These are phyloP conservation scores for Paratilapia polleni DNA, from an alignment of 2,113 vertebrate species.

Conservation along the genomic window DNA sequence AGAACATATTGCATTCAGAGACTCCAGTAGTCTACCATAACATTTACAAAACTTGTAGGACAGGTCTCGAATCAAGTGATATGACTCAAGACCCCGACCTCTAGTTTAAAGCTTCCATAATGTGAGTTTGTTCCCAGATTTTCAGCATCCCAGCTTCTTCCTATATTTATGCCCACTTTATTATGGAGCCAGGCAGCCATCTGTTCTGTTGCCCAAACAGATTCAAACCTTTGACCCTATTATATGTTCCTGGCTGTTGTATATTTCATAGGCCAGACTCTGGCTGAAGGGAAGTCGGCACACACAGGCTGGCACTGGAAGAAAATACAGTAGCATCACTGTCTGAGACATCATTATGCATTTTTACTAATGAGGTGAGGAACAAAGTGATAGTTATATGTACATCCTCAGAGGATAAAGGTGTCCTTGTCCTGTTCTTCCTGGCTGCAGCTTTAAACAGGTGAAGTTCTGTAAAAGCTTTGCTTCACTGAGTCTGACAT, in stretches of 20 bases:
- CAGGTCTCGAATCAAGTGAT: not conserved
- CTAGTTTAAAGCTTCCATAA: not conserved
- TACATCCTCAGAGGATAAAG: not conserved
- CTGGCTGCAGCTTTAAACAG: conserved; percentile 3
- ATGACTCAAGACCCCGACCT: not conserved
- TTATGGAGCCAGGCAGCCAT: conserved; percentile 1
- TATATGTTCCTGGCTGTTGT: not conserved
- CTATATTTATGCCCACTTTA: not conserved
- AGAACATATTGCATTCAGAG: not conserved
- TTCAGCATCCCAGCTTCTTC: not conserved
- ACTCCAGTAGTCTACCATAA: too few species aligned
- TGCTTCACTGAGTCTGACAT: not conserved
- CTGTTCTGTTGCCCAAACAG: conserved; percentile 8
- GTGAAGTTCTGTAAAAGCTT: not conserved
- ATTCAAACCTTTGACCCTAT: conserved; percentile 12
- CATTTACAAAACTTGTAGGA: not conserved
- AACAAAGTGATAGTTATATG: conserved; percentile 6
- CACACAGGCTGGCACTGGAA: not conserved
- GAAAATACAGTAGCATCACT: not conserved
- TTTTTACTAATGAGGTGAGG: not conserved
- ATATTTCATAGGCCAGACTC: conserved; percentile 10
- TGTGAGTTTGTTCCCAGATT: not conserved
- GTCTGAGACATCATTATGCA: conserved; percentile 7
- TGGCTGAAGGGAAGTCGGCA: not conserved
- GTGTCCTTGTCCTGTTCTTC: conserved; percentile 7